Evolutionary conservation across 2,113 vertebrate species (phyloP).

Genomic region (Paralichthys olivaceus): DNA sequence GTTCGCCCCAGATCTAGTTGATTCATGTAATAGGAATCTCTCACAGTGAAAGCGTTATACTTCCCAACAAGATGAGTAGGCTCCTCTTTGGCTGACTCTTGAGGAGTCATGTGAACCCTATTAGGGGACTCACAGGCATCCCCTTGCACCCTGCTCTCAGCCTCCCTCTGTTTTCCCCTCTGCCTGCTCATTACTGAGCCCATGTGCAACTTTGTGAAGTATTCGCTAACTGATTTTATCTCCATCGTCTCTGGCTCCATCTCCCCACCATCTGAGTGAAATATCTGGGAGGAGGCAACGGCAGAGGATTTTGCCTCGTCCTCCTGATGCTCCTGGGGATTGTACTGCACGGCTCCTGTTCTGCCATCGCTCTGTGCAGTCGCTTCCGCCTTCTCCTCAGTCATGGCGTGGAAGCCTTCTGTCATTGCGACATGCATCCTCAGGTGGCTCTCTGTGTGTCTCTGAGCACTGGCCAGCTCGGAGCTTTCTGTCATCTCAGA

Average conservation of each 20-base stretch:
- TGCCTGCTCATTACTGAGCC: constrained; percentile 89
- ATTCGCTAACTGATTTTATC: constrained; percentile 96
- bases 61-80: constrained; percentile 83
- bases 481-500: constrained; percentile 99
- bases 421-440: constrained; percentile 89
- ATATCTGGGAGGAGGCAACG: constrained; percentile 91
- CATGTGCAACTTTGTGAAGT: constrained; percentile 95
- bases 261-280: constrained; percentile 93
- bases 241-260: constrained; percentile 99
- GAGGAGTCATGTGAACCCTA: constrained; percentile 81
- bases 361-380: constrained; percentile 76
- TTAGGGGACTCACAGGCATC: constrained; percentile 82
- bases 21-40: constrained; percentile 89
- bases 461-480: constrained; percentile 93
- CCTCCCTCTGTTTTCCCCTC: constrained; percentile 87
- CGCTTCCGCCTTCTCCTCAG: constrained; percentile 90
- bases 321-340: constrained; percentile 75
- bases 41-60: constrained; percentile 88
- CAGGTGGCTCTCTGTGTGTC: constrained; percentile 90
- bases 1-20: constrained; percentile 93
- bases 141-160: constrained; percentile 80
- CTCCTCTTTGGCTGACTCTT: constrained; percentile 84
- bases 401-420: constrained; percentile 88
- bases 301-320: constrained; percentile 88
- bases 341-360: constrained; percentile 79